Percentiles rank a stretch among this genome's conserved stretches.
Evolutionary conservation across 2,113 vertebrate species (phyloP).

Genomic region (Callocephalon fimbriatum): DNA sequence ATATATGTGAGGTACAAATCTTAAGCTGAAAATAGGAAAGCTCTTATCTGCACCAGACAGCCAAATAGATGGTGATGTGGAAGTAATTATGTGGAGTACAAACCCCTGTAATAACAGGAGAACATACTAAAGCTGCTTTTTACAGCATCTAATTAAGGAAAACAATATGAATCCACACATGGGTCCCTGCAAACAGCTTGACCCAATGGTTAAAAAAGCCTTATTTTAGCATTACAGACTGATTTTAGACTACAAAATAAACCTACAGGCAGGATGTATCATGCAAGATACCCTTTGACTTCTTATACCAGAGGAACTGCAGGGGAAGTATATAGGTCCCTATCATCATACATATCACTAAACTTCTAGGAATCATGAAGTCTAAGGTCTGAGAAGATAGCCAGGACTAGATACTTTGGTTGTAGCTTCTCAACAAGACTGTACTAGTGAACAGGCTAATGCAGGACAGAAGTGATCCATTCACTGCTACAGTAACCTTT

Average conservation of each 20-base stretch:
- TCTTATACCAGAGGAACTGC: background rate
- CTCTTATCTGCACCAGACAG: background rate
- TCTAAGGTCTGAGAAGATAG: background rate
- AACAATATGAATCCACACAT: fast-evolving
- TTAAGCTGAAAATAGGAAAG: background rate
- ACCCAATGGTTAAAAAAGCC: fast-evolving
- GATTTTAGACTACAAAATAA: background rate
- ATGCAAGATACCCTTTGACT: background rate
- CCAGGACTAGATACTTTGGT: fast-evolving
- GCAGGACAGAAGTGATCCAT: background rate
- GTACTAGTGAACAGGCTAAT: background rate
- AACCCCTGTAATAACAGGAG: fast-evolving
- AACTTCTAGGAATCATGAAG: background rate
- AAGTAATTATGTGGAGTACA: background rate
- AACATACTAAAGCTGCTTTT: background rate
- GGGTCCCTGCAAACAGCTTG: background rate
- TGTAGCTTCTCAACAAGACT: background rate
- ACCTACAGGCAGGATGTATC: fast-evolving
- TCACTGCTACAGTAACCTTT: background rate
- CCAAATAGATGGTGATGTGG: background rate
- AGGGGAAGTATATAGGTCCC: fast-evolving
- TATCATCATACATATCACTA: background rate
- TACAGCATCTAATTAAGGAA: background rate
- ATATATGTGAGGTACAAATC: background rate
- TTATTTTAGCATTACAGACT: background rate